phyloP scores from a whole-genome alignment of 2,797 vertebrate species.

The Allenopithecus nigroviridis region DNA sequence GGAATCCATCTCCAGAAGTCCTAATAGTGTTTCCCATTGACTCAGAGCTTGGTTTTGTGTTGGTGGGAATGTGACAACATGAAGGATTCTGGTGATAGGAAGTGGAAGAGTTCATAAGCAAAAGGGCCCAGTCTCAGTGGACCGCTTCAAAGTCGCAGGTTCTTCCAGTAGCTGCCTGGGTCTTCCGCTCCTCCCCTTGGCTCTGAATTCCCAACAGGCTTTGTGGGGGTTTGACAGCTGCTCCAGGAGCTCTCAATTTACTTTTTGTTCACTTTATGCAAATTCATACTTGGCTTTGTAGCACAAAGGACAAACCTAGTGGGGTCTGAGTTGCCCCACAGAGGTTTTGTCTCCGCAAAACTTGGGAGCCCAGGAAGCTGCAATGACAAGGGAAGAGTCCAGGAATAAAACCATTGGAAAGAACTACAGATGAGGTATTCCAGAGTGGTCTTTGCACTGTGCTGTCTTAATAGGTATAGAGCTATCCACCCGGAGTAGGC shows the following conservation, averaged over 20 bases:
- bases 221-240: background rate
- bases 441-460: background rate
- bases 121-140: background rate
- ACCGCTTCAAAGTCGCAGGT: background rate
- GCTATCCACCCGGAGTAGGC: rapidly evolving
- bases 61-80: background rate
- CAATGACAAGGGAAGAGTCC: background rate
- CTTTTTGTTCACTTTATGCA: background rate
- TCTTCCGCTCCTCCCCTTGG: background rate
- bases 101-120: background rate
- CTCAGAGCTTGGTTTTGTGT: background rate
- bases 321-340: background rate
- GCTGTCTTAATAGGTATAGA: background rate
- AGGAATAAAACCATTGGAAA: background rate
- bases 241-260: background rate
- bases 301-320: background rate
- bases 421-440: background rate
- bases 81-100: background rate
- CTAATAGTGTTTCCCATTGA: background rate
- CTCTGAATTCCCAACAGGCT: background rate
- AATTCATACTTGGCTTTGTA: background rate
- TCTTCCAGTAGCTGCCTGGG: background rate
- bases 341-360: background rate
- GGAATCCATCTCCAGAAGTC: background rate
- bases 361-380: background rate